These are phyloP conservation scores for Notiomystis cincta DNA, from an alignment of 2,113 vertebrate genomes.

Conservation along the genomic window DNA sequence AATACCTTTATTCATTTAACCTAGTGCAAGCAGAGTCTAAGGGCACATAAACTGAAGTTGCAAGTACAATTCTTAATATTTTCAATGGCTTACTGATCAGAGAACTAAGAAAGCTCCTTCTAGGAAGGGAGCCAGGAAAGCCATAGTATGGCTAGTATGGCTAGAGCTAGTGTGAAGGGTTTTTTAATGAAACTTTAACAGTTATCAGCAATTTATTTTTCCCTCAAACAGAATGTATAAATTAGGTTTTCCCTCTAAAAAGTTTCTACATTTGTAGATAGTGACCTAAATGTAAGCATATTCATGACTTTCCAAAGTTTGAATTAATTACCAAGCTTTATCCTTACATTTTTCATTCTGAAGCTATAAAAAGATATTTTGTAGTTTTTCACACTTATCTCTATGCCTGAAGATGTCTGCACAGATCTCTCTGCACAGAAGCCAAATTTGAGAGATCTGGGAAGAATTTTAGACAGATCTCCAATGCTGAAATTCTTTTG, in stretches of 20 bases:
- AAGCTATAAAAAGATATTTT: neutral
- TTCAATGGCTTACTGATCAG: neutral
- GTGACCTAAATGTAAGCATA: neutral
- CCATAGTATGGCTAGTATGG: neutral
- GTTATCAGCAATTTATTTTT: neutral
- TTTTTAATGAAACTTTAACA: neutral
- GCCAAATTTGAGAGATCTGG: neutral
- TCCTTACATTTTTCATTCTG: neutral
- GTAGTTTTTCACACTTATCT: neutral
- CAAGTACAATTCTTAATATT: neutral
- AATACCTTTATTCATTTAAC: neutral
- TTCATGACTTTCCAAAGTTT: neutral
- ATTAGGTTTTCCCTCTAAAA: neutral
- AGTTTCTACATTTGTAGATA: neutral
- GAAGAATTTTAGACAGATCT: neutral
- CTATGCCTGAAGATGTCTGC: neutral
- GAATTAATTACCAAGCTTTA: neutral
- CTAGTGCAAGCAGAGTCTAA: neutral
- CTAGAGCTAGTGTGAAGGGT: rapidly evolving
- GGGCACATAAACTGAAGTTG: neutral
- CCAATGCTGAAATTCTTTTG: neutral
- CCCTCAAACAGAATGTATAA: neutral
- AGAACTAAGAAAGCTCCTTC: neutral
- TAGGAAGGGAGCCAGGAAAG: neutral
- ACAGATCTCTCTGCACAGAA: neutral